Base-by-base conservation (phyloP, 2,797 vertebrate genomes). In the Labroides dimidiatus region DNA sequence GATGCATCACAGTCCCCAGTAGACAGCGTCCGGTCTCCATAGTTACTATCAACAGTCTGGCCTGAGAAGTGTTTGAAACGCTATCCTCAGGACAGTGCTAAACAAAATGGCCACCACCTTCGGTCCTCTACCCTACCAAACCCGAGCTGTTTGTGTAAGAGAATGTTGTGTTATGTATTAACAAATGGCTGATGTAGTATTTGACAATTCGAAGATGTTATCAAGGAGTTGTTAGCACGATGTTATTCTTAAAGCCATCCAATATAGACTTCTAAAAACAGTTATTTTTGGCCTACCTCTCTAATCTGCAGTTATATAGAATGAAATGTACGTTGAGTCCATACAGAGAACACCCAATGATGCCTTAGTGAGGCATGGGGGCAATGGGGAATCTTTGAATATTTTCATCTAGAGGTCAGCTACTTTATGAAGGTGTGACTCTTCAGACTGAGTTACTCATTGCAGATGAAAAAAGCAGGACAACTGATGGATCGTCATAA, bases 41-140 rank as follows among this genome's bases (percentile, higher is more conserved):
- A 78, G 90, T 82, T 81, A 91, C 91, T 33, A 45, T 86, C 86
- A 92, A 91, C 91, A 90, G 81, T 90, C 84, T 90, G 78, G 74
- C 49, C 67, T 39, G 60, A 78, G 74, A 80, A 81, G 83, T 81
- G 75, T 74, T 82, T 65, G 80, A 81, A 87, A 90, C 41, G 23
- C 24, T 86, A 84, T 80, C 69, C 77, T 67, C 33, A 14, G 76
- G 67, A 85, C 79, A 76, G 59, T 80, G 69, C 65, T 59, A 51
- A 77, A 79, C 61, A 84, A 85, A 86, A 86, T 84, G 83, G 78
- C 49, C 59, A 41, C 59, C 52, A 36, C 60, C 51, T 68, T 65
- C 33, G 64, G 41, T 73, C 54, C 44, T 66, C 20, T 52, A 6
- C 27, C 14, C 61, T 36, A 19, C 42, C 58, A 72, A 19, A 42